Percentiles rank a stretch among this genome's conserved stretches.
phyloP scores from a whole-genome alignment of 1,140 invertebrate species.

The Procambarus virginalis region DNA sequence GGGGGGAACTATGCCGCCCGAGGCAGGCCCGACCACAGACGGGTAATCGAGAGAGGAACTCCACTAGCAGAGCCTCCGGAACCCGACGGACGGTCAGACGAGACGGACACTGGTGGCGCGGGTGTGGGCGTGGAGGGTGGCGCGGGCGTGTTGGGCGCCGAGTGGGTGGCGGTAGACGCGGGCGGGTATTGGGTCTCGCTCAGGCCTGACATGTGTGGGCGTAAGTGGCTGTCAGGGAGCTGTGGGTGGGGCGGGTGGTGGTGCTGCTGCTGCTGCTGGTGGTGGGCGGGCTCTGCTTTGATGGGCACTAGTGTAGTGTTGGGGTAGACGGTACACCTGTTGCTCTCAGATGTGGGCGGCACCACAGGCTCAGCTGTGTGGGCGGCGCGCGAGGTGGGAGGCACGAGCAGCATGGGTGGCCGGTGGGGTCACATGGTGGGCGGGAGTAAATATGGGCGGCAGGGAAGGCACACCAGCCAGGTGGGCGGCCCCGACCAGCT shows the following conservation, averaged over 20 bases:
- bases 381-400: slow-evolving; percentile 52
- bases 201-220: slow-evolving; percentile 63
- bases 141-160: slow-evolving; percentile 56
- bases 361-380: slow-evolving; percentile 38
- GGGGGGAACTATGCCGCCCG: slow-evolving; percentile 33
- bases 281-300: slow-evolving; percentile 44
- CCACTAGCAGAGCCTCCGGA: slow-evolving; percentile 51
- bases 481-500: slow-evolving; percentile 37
- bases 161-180: slow-evolving; percentile 54
- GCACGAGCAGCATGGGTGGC: slow-evolving; percentile 55
- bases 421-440: slow-evolving; percentile 53
- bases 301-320: slow-evolving; percentile 41
- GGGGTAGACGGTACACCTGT: slow-evolving; percentile 8
- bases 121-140: slow-evolving; percentile 58
- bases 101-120: slow-evolving; percentile 27
- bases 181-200: slow-evolving; percentile 59
- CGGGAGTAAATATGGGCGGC: slow-evolving; percentile 21
- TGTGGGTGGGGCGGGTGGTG: slow-evolving; percentile 18
- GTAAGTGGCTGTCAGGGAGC: slow-evolving; percentile 41
- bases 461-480: slow-evolving; percentile 3
- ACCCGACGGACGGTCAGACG: slow-evolving; percentile 43
- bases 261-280: background rate
- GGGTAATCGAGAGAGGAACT: slow-evolving; percentile 33
- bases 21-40: background rate
- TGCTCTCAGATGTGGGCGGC: slow-evolving; percentile 44